Evolutionary conservation across 2,888 invertebrate genomes (phyloP).

Genomic region (Phortica okadai): DNA sequence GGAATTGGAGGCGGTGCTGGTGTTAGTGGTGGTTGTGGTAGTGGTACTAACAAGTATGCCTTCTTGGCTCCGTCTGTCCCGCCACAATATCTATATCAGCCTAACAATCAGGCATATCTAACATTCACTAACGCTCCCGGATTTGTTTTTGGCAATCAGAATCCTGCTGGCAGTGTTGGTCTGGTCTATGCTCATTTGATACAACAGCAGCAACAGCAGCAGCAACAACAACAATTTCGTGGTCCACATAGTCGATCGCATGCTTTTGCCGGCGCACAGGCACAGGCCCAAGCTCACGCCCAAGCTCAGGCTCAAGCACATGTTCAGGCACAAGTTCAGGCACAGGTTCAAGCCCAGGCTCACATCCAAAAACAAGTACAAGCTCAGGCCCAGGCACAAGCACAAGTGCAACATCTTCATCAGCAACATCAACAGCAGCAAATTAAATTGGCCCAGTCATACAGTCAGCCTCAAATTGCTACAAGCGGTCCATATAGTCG

Average conservation of each 20-base stretch:
- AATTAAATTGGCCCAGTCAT: not conserved
- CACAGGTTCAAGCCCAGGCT: not conserved
- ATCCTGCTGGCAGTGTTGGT: not conserved
- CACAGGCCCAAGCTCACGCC: not conserved
- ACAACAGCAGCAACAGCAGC: conserved; percentile 25
- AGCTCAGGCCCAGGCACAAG: not conserved
- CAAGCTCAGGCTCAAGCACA: conserved; percentile 4
- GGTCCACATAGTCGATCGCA: conserved; percentile 16
- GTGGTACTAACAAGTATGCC: not conserved
- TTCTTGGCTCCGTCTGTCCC: not conserved
- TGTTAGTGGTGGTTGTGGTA: not conserved
- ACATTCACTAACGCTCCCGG: not conserved
- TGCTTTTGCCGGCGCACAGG: not conserved
- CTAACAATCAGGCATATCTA: not conserved
- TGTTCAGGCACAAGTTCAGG: not conserved
- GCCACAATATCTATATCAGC: not conserved
- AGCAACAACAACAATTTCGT: conserved; percentile 18
- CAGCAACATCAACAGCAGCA: conserved; percentile 10
- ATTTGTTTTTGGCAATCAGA: conserved; percentile 4
- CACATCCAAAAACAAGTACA: not conserved
- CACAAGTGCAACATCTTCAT: not conserved
- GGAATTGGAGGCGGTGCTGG: not conserved
- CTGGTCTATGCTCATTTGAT: conserved; percentile 4
- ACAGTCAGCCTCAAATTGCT: not conserved
- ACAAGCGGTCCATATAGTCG: not conserved